Base-by-base conservation (phyloP, 2,797 vertebrate species). In the Sebastes itinus region DNA sequence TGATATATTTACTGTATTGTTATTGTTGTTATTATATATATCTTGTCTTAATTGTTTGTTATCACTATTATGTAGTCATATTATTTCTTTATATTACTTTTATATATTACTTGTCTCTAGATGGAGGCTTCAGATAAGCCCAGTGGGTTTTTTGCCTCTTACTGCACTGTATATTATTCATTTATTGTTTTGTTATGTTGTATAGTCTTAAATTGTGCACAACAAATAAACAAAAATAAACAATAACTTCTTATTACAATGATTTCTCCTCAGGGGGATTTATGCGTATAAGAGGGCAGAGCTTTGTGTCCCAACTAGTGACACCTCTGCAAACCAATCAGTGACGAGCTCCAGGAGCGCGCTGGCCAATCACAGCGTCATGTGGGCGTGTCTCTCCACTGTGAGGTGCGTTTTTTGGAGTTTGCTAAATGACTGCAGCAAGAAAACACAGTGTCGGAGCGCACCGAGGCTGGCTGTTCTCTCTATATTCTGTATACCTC, bases 391-490 rank as follows among this genome's bases (percentile, higher is more conserved):
- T 84, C 90, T 52, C 59, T 38, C 58, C 85, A 67, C 94, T 71
- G 90, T 64, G 93, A 93, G 91, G 85, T 93, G 92, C 94, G 95
- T 94, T 93, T 94, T 93, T 88, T 73, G 94, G 95, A 97, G 97
- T 98, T 98, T 98, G 97, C 95, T 97, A 98, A 98, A 99, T 99
- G 97, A 98, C 98, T 99, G 97, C 98, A 98, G 97, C 95, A 97
- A 95, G 96, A 89, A 97, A 97, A 96, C 87, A 94, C 95, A 93
- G 94, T 82, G 94, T 94, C 84, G 82, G 92, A 93, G 82, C 91
- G 92, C 95, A 92, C 94, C 63, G 89, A 90, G 92, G 88, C 80
- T 90, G 91, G 75, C 88, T 88, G 67, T 9, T 42, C 63, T 33
- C 63, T 55, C 52, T 11, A 0, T 13, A 1, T 10, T 10, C 72